Base-by-base conservation (phyloP, 2,797 vertebrate genomes). In the Xiphophorus birchmanni region DNA sequence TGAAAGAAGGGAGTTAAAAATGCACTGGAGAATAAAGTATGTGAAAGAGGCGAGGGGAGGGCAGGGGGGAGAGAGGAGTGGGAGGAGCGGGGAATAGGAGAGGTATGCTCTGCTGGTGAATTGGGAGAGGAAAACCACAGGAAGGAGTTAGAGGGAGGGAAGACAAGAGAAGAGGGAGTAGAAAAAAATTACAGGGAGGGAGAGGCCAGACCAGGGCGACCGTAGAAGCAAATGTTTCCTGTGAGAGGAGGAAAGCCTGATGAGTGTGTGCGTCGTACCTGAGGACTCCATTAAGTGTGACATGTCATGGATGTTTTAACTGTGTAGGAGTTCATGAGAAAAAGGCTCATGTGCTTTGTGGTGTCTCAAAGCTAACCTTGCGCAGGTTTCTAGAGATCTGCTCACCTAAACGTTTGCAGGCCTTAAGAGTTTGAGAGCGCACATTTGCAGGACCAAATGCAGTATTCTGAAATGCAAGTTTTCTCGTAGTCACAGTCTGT, bases 41-140 rank as follows among this genome's bases (percentile, higher is more conserved):
- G 67, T 15, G 67, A 71, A 18, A 80, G 65, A 78, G 81, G 80
- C 21, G 21, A 54, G 21, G 21, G 50, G 50, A 26, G 2, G 18
- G 56, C 40, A 54, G 82, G 81, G 80, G 89, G 83, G 79, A 85
- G 88, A 90, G 91, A 80, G 80, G 79, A 87, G 85, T 78, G 83
- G 82, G 85, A 85, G 89, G 82, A 45, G 42, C 78, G 56, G 76
- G 56, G 82, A 93, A 89, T 76, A 67, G 90, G 88, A 91, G 91
- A 93, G 90, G 92, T 93, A 91, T 92, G 92, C 89, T 93, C 86
- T 82, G 88, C 89, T 93, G 91, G 91, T 93, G 91, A 81, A 93
- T 86, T 88, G 88, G 88, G 87, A 90, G 88, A 94, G 88, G 91
- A 93, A 91, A 92, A 92, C 91, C 90, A 86, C 91, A 90, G 88